Base-by-base conservation (phyloP, 2,113 vertebrate genomes). In the Chionodraco myersi region DNA sequence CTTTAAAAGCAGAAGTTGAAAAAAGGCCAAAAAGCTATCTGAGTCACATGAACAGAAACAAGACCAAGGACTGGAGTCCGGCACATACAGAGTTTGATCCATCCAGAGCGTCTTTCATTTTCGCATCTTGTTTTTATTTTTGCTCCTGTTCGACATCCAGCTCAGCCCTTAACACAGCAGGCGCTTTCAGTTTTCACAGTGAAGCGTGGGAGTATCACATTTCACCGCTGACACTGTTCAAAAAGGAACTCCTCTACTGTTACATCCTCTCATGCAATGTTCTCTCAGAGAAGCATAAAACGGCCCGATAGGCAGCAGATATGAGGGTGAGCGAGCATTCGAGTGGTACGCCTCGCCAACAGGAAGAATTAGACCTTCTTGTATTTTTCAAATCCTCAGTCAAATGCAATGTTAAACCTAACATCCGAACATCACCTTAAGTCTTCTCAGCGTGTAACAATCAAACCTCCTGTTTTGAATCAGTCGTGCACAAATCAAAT, bases 161-260 rank as follows among this genome's bases (percentile, higher is more conserved):
- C 44, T 76, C 83, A 58, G 18, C 49, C 10, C 21, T 51, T 15
- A 58, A 62, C 21, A 1, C 36, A 61, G 79, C 73, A 74, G 62
- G 77, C 79, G 59, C 78, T 82, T 74, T 82, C 63, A 54, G 58
- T 87, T 82, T 41, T 88, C 53, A 79, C 69, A 48, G 67, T 58
- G 77, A 61, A 59, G 16, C 1, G 11, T 85, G 72, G 84, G 89
- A 83, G 85, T 77, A 74, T 90, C 78, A 44, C 79, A 77, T 89
- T 89, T 90, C 91, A 91, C 74, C 34, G 2, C 79, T 49, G 67
- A 88, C 75, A 65, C 75, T 71, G 45, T 72, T 88, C 64, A 85
- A 90, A 81, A 87, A 89, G 84, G 71, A 82, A 26, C 81, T 83
- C 10, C 62, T 70, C 74, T 77, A 88, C 56, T 41, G 6, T 64